Conservation (phyloP, 2,113 vertebrate genomes). For the Rhinogobius similis region DNA sequence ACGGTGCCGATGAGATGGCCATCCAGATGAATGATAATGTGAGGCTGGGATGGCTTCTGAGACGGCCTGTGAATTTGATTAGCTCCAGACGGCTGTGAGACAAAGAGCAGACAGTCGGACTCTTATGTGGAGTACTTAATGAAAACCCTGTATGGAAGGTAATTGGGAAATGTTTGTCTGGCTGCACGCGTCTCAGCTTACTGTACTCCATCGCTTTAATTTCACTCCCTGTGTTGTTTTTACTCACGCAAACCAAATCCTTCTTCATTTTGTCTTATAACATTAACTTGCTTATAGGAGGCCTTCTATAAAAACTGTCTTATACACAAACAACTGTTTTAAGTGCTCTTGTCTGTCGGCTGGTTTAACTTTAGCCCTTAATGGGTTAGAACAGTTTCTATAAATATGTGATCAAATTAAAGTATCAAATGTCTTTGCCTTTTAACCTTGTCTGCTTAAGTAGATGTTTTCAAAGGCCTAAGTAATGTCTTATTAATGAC, state of each 20-base stretch:
- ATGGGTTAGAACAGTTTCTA: not conserved
- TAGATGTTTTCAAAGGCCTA: not conserved
- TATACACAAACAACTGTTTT: constrained; percentile 7
- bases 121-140: constrained; percentile 79
- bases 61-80: constrained; percentile 80
- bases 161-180: constrained; percentile 81
- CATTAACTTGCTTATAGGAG: constrained; percentile 27
- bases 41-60: constrained; percentile 75
- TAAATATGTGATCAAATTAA: constrained; percentile 7
- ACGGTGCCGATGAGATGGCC: constrained; percentile 80
- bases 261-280: constrained; percentile 26
- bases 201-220: constrained; percentile 52
- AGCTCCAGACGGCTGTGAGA: constrained; percentile 74
- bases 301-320: not conserved
- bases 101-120: constrained; percentile 72
- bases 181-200: constrained; percentile 65
- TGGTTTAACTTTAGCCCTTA: constrained; percentile 10
- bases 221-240: constrained; percentile 23
- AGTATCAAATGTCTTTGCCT: not conserved
- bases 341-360: not conserved
- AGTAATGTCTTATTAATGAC: not conserved
- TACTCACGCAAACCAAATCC: constrained; percentile 18
- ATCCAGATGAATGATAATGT: constrained; percentile 83
- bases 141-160: constrained; percentile 74
- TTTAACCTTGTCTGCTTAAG: not conserved